Percentiles rank a stretch among this genome's conserved stretches.
Evolutionary conservation across 2,797 vertebrate genomes (phyloP).

Genomic region (Eulemur rubriventer): DNA sequence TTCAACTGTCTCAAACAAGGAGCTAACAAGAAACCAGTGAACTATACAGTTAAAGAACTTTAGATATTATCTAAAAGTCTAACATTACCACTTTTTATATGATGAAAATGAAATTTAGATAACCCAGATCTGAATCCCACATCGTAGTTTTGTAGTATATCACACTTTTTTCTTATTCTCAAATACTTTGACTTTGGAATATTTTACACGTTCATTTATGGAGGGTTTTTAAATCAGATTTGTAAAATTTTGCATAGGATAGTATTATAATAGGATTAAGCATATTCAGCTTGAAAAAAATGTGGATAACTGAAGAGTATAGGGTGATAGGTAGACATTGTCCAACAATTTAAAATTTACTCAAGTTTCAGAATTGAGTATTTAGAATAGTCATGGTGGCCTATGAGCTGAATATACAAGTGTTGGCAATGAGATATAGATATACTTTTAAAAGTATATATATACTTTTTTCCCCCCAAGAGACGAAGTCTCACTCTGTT

Average conservation of each 20-base stretch:
- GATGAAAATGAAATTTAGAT: background rate
- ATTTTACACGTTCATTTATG: background rate
- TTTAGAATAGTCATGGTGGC: background rate
- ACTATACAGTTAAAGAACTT: background rate
- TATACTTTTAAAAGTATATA: background rate
- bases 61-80: background rate
- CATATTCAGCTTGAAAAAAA: background rate
- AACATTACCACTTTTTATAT: background rate
- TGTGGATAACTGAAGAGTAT: background rate
- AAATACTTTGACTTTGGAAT: background rate
- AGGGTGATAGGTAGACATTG: background rate
- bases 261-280: background rate
- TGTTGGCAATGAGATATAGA: background rate
- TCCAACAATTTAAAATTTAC: background rate
- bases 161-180: background rate
- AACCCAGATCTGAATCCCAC: background rate
- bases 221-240: background rate
- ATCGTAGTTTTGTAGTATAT: background rate
- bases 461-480: background rate
- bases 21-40: background rate
- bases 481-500: background rate
- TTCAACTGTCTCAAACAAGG: background rate
- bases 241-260: background rate
- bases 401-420: background rate
- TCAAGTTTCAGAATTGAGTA: background rate